These are phyloP conservation scores for Yponomeuta evonymella DNA, from an alignment of 2,888 invertebrate genomes.

Conservation along the genomic window DNA sequence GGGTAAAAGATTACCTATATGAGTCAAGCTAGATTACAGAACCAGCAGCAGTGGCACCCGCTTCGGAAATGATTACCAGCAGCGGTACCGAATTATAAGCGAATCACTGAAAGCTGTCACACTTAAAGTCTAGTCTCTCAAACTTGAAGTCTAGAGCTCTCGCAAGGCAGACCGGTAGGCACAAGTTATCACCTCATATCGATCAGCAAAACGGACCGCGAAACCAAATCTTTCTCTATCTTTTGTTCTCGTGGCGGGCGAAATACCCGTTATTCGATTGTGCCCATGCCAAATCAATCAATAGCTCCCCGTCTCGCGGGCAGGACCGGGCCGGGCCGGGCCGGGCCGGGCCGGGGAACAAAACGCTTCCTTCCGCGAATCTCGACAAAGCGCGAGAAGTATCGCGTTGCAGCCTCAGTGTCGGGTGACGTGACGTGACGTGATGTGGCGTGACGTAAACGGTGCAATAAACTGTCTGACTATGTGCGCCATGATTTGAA, in stretches of 20 bases:
- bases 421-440: slow-evolving; percentile 39
- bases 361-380: slow-evolving; percentile 61
- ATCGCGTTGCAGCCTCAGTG: slow-evolving; percentile 42
- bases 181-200: slow-evolving; percentile 35
- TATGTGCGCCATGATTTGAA: background rate
- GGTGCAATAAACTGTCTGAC: slow-evolving; percentile 5
- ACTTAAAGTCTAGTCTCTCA: too few relatives aligned
- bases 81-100: too few relatives aligned
- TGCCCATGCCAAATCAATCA: slow-evolving; percentile 15
- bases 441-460: slow-evolving; percentile 13
- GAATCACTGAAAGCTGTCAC: too few relatives aligned
- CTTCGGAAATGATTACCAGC: too few relatives aligned
- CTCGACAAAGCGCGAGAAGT: slow-evolving; percentile 43
- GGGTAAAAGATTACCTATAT: too few relatives aligned
- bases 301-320: slow-evolving; percentile 9
- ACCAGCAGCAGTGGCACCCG: too few relatives aligned
- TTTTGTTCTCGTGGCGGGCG: background rate
- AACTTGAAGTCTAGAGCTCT: too few relatives aligned
- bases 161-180: slow-evolving; percentile 32
- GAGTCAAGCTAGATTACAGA: too few relatives aligned
- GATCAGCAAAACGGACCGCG: background rate
- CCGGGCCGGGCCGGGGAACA: slow-evolving; percentile 15
- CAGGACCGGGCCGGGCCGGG: too few relatives aligned
- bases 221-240: background rate
- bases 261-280: background rate